Percentiles rank a stretch among this genome's conserved stretches.
phyloP scores from a whole-genome alignment of 2,113 vertebrate species.

The Pteruthius melanotis region DNA sequence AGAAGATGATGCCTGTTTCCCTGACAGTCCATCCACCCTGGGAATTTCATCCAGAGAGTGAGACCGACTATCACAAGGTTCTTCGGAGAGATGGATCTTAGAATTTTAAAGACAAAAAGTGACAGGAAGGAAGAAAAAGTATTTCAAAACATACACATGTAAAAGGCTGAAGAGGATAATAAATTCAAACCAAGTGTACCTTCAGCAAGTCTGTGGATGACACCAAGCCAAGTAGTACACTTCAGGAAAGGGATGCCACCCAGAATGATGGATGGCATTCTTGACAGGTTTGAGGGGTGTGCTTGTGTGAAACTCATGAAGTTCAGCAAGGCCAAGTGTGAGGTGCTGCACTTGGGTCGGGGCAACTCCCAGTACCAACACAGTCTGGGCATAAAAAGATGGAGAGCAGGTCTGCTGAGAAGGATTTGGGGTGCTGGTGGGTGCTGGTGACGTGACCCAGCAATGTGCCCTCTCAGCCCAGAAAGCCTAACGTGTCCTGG shows the following conservation, averaged over 20 bases:
- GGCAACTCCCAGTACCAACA: fast-evolving
- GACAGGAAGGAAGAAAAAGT: not conserved
- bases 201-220: not conserved
- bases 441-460: not conserved
- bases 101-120: not conserved
- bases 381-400: fast-evolving
- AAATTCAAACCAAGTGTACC: not conserved
- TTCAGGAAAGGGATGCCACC: not conserved
- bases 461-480: fast-evolving
- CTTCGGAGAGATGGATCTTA: not conserved
- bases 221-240: fast-evolving
- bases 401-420: not conserved
- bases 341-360: fast-evolving
- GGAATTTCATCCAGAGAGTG: not conserved
- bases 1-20: not conserved
- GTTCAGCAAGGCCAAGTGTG: not conserved
- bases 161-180: not conserved
- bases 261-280: not conserved
- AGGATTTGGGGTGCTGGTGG: not conserved
- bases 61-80: not conserved
- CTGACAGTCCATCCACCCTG: not conserved
- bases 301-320: not conserved
- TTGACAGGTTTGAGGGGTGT: not conserved
- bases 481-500: fast-evolving
- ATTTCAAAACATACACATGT: not conserved